These are phyloP conservation scores for Andinoacara biseriatus DNA, from an alignment of 2,113 vertebrate species.

Conservation along the genomic window DNA sequence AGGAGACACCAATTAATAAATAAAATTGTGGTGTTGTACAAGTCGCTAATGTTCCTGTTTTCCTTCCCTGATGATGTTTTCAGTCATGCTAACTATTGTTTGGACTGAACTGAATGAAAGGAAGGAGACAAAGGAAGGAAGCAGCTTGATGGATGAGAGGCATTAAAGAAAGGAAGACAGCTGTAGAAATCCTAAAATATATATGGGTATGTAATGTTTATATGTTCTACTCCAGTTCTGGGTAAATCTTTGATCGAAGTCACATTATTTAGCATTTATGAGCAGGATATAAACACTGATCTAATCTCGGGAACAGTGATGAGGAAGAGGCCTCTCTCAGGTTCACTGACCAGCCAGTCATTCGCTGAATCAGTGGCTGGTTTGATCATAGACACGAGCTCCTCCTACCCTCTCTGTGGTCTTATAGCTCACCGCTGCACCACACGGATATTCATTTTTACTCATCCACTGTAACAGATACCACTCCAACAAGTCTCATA, in stretches of 20 bases:
- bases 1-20: background rate
- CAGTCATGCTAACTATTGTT: background rate
- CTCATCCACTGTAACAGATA: background rate
- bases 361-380: no score
- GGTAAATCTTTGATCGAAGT: background rate
- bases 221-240: background rate
- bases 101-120: conserved; percentile 49
- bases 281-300: no score
- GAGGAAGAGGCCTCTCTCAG: no score
- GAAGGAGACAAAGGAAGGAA: conserved; percentile 60
- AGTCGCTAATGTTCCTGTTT: background rate
- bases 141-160: conserved; percentile 52
- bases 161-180: conserved; percentile 38
- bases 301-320: no score
- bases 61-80: background rate
- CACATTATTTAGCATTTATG: no score
- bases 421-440: background rate
- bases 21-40: background rate
- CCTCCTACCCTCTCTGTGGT: background rate
- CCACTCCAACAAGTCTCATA: background rate
- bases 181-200: conserved; percentile 31
- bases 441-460: background rate
- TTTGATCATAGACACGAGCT: no score
- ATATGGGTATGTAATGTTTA: conserved; percentile 3
- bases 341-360: no score